Evolutionary conservation across 2,888 invertebrate genomes (phyloP), one percentile per base, ranked within the genome.

Genomic region (Rhogogaster chlorosoma): DNA sequence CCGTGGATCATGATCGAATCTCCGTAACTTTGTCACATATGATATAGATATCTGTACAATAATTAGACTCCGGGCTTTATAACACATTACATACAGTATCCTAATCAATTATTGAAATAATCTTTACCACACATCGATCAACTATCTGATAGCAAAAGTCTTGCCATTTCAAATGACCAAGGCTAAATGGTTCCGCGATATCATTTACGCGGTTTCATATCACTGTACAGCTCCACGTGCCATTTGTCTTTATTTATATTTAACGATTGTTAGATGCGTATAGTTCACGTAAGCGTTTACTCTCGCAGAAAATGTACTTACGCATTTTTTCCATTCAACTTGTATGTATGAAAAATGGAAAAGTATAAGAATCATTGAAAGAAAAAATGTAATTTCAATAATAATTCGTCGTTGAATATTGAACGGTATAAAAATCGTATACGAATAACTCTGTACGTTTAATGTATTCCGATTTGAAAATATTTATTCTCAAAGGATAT

Each of bases 31-130:
- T 32, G 12, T 36, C 9, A 70, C 15, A 36, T 70, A 32, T 26
- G 1, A 32, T 70, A 70, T 29, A 70, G 18, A 32, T 70, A 70
- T 70, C 7, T 29, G 36, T 70, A 36, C 7, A 26, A 26, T 22
- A 61, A 61, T 26, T 42, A 26, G 3, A 7, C 4, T 26, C 22
- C 9, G 42, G 73, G 22, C 9, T n/a, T 15, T 22, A 71, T 32
- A 32, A 32, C 71, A 61, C 36, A 53, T 53, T n/a, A 71, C 15
- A 38, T 73, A 42, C n/a, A n/a, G n/a, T 15, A 45, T 3, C 15
- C 3, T 73, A 42, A 73, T 73, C 26, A 45, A 73, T 73, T 45
- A 73, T 38, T n/a, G 45, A 45, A 42, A 42, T 73, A 67, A 67
- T 73, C 26, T 22, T 73, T 29, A n/a, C 18, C 22, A 6, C 73